These are phyloP conservation scores for Atherix ibis DNA, from an alignment of 2,888 invertebrate genomes.

Conservation along the genomic window DNA sequence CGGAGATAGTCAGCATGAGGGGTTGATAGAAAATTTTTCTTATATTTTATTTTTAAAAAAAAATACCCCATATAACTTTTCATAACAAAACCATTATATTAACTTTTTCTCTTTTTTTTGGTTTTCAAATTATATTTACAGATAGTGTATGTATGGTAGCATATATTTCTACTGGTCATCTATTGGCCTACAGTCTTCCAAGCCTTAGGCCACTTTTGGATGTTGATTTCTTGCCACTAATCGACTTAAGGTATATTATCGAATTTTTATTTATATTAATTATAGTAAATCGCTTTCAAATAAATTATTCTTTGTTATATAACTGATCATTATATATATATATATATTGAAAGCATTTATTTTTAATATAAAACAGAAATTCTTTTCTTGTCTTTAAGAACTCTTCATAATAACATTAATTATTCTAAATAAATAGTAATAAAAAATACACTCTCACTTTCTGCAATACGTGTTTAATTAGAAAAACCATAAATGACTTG, in stretches of 20 bases:
- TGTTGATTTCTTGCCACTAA: conserved; percentile 84
- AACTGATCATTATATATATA: too few relatives aligned
- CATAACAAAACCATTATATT: not conserved
- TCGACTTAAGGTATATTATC: conserved; percentile 67
- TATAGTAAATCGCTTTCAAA: conserved; percentile 1
- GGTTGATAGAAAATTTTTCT: conserved; percentile 45
- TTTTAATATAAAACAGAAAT: not conserved
- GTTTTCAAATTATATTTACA: conserved; percentile 37
- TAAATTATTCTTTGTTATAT: not conserved
- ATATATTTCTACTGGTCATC: conserved; percentile 87
- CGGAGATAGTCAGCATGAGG: conserved; percentile 83
- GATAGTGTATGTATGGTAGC: conserved; percentile 89
- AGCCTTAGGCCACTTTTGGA: conserved; percentile 85
- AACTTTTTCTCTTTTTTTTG: conserved; percentile 1
- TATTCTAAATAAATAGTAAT: too few relatives aligned
- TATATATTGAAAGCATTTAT: conserved; percentile 1
- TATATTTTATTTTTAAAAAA: conserved; percentile 4
- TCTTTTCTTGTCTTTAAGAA: conserved; percentile 2
- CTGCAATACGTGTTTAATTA: too few relatives aligned
- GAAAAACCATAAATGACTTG: too few relatives aligned
- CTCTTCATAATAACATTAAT: too few relatives aligned
- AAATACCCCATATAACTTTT: too few relatives aligned
- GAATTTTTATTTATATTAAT: too few relatives aligned
- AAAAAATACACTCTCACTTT: too few relatives aligned
- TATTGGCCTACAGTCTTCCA: conserved; percentile 88